phyloP scores from a whole-genome alignment of 2,888 invertebrate genomes.

The Pterobdella sp. region DNA sequence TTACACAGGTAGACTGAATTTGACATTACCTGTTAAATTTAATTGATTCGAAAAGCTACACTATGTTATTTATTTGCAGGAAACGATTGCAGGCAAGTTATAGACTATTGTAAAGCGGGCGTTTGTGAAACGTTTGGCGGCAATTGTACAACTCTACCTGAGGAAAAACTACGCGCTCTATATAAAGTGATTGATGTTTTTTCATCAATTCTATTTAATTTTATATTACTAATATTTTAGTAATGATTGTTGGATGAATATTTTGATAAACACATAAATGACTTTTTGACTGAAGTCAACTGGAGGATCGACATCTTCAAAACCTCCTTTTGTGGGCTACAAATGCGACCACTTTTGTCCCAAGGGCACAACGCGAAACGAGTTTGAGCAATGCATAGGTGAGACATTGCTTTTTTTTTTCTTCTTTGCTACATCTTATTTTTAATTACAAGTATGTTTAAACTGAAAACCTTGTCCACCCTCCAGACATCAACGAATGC shows the following conservation, averaged over 20 bases:
- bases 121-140: neutral
- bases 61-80: too few relatives aligned
- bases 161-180: neutral
- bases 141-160: neutral
- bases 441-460: neutral
- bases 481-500: neutral
- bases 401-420: neutral
- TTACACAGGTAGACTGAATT: too few relatives aligned
- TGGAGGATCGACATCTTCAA: neutral
- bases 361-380: neutral
- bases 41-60: too few relatives aligned
- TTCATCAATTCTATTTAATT: too few relatives aligned
- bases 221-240: too few relatives aligned
- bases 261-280: neutral
- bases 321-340: neutral
- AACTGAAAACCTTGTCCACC: neutral
- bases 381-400: neutral
- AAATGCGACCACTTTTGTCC: neutral
- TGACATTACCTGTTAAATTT: too few relatives aligned
- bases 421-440: neutral
- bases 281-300: neutral
- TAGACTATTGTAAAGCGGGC: neutral
- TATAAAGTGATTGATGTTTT: neutral
- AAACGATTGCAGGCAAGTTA: neutral
- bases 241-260: too few relatives aligned